Evolutionary conservation across 2,888 invertebrate genomes (phyloP).

Genomic region (Papilio demoleus): DNA sequence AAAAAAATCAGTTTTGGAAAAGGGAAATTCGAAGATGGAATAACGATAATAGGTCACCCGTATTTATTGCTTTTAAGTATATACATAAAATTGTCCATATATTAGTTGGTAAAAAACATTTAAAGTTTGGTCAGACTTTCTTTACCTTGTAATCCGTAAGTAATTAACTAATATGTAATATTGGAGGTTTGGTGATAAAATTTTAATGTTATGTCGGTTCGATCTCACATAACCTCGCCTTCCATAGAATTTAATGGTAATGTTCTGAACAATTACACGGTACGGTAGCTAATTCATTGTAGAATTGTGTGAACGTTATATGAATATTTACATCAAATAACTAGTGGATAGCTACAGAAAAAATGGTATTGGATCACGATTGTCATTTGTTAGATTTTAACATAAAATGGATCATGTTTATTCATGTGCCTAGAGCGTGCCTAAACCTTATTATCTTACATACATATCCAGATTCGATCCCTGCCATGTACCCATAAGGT

Average conservation of each 20-base stretch:
- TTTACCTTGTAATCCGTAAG: neutral
- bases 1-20: no score
- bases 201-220: slow-evolving; percentile 28
- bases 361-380: neutral
- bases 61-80: no score
- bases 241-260: slow-evolving; percentile 29
- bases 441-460: no score
- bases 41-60: no score
- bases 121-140: neutral
- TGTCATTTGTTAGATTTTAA: neutral
- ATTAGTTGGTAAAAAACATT: no score
- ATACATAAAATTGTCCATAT: no score
- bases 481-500: no score
- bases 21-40: no score
- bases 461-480: no score
- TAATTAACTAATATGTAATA: neutral
- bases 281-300: slow-evolving; percentile 1
- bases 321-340: neutral
- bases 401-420: no score
- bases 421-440: no score
- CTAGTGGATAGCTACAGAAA: neutral
- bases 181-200: slow-evolving; percentile 20
- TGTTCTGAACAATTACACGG: neutral
- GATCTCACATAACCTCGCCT: slow-evolving; percentile 15
- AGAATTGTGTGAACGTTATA: neutral